phyloP scores from a whole-genome alignment of 2,113 vertebrate genomes.

The Prolemur simus region DNA sequence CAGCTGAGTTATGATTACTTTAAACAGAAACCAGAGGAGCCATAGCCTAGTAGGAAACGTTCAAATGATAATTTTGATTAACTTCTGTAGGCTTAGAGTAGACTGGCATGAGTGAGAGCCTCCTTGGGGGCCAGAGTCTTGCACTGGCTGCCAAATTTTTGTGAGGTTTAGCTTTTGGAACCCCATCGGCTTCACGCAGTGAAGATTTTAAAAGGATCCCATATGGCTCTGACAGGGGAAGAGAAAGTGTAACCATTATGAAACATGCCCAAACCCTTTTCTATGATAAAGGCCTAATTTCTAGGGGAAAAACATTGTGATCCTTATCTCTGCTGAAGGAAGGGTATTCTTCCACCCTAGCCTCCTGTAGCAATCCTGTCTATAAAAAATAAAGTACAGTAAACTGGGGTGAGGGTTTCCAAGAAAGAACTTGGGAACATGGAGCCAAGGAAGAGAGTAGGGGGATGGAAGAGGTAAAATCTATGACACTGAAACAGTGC shows the following conservation, averaged over 20 bases:
- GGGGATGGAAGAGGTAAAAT: accelerated
- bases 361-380: not conserved
- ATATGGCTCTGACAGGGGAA: not conserved
- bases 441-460: not conserved
- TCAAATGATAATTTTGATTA: not conserved
- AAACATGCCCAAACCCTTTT: not conserved
- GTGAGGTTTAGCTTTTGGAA: not conserved
- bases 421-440: not conserved
- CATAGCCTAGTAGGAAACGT: not conserved
- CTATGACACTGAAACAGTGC: not conserved
- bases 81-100: not conserved
- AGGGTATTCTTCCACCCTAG: not conserved
- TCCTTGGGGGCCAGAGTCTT: not conserved
- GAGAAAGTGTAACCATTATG: not conserved
- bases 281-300: not conserved
- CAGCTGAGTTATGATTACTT: not conserved
- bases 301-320: not conserved
- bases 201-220: not conserved
- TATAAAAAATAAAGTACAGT: not conserved
- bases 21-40: not conserved
- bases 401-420: not conserved
- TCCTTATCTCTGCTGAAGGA: not conserved
- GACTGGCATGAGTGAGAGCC: not conserved
- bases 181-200: not conserved
- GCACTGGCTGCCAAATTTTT: not conserved